Base-by-base conservation (phyloP, 2,797 vertebrate species). In the Ptychobarbus kaznakovi region DNA sequence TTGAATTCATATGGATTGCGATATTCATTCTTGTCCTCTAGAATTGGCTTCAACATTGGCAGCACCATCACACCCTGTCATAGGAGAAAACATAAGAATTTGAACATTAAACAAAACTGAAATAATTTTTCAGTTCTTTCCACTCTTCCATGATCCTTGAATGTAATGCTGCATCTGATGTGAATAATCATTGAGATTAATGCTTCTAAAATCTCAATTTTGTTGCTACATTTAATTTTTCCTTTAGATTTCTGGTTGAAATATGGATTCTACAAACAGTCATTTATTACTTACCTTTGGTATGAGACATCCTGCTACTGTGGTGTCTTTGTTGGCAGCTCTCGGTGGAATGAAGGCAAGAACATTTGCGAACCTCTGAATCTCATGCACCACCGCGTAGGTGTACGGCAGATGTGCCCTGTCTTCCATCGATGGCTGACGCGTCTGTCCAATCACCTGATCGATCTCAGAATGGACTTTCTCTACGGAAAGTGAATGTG, bases 361-460 rank as follows among this genome's bases (percentile, higher is more conserved):
- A 35, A 90, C 84, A 35, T 91, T 89, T 6, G 87, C 91, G 13
- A 89, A 88, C 66, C 90, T 86, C 61, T 89, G 87, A 49, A 88
- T 85, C 85, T 91, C 91, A 32, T 90, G 90, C 22, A 91, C 65
- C 40, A 91, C 90, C 0, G 90, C 89, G 0, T 90, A 87, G 15
- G 89, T 91, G 87, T 89, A 91, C 18, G 88, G 83, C 84, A 91
- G 69, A 69, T 56, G 63, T 8, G 66, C 65, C 15, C 87, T 70
- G 86, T 91, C 90, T 3, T 82, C 87, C 79, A 83, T 66, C 49
- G 75, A 44, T 10, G 88, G 85, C 68, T 87, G 84, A 16, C 86
- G 79, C 1, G 56, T 82, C 25, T 53, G 85, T 35, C 88, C 87
- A 7, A 90, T 83, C 61, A 90, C 89, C 18, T 80, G 44, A 56